phyloP scores from a whole-genome alignment of 2,113 vertebrate species.

The Himantopus leucocephalus region DNA sequence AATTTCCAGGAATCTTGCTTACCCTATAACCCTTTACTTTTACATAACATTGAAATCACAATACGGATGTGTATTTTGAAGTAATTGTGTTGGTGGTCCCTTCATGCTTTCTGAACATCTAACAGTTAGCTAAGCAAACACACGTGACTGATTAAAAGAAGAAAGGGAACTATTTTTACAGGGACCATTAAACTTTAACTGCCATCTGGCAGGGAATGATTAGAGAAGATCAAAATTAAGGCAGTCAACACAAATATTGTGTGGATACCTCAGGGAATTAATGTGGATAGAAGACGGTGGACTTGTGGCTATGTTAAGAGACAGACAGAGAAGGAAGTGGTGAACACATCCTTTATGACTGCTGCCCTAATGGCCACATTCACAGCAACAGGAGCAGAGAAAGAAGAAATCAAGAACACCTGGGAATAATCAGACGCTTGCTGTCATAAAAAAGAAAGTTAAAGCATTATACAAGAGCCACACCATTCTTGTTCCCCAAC shows the following conservation, averaged over 20 bases:
- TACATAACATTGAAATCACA: constrained; percentile 19
- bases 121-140: constrained; percentile 79
- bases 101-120: constrained; percentile 74
- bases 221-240: constrained; percentile 85
- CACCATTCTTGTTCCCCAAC: constrained; percentile 67
- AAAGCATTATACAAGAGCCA: constrained; percentile 65
- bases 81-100: constrained; percentile 79
- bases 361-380: constrained; percentile 75
- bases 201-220: constrained; percentile 83
- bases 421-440: constrained; percentile 77
- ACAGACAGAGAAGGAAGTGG: constrained; percentile 77
- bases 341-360: constrained; percentile 78
- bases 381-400: constrained; percentile 69
- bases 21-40: not conserved
- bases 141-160: constrained; percentile 84
- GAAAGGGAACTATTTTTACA: constrained; percentile 82
- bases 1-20: not conserved
- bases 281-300: constrained; percentile 71
- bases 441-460: constrained; percentile 75
- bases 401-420: constrained; percentile 70
- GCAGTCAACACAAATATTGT: constrained; percentile 82
- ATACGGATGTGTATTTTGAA: constrained; percentile 66
- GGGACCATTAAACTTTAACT: constrained; percentile 82
- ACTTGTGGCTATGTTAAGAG: constrained; percentile 76
- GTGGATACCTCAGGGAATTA: constrained; percentile 79